phyloP scores from a whole-genome alignment of 2,797 vertebrate genomes.

The Darevskia mixta region DNA sequence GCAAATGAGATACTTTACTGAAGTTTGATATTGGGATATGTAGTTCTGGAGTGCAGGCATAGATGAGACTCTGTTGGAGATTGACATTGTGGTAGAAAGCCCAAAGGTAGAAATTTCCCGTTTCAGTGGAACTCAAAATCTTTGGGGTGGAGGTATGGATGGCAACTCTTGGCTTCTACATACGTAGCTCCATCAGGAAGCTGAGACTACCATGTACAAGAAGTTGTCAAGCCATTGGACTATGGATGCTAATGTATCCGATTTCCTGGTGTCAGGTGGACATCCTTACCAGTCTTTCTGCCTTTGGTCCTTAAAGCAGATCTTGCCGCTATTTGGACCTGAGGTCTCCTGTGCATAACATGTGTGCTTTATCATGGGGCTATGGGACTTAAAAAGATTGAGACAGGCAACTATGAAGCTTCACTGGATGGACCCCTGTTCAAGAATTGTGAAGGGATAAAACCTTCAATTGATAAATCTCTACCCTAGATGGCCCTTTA shows the following conservation, averaged over 20 bases:
- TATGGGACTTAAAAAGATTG: not conserved
- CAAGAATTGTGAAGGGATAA: no score
- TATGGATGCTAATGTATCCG: not conserved
- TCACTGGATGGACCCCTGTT: no score
- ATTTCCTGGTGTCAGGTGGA: not conserved
- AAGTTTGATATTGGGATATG: no score
- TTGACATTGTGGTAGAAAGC: no score
- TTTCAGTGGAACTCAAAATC: no score
- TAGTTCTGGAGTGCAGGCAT: no score
- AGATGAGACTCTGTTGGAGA: no score
- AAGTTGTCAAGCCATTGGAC: no score
- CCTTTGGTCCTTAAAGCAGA: not conserved
- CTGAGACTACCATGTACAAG: not conserved
- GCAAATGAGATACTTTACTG: not conserved
- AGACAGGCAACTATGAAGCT: not conserved
- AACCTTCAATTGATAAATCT: no score
- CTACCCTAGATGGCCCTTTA: no score
- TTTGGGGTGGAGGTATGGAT: no score
- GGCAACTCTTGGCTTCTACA: not conserved
- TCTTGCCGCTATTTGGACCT: not conserved
- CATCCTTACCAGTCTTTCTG: not conserved
- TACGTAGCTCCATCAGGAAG: not conserved
- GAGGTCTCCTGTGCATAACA: not conserved
- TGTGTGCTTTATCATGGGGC: not conserved
- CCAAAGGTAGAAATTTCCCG: no score